Evolutionary conservation across 2,888 invertebrate genomes (phyloP), one percentile per base, ranked within the genome.

Genomic region (Petrolisthes cinctipes): DNA sequence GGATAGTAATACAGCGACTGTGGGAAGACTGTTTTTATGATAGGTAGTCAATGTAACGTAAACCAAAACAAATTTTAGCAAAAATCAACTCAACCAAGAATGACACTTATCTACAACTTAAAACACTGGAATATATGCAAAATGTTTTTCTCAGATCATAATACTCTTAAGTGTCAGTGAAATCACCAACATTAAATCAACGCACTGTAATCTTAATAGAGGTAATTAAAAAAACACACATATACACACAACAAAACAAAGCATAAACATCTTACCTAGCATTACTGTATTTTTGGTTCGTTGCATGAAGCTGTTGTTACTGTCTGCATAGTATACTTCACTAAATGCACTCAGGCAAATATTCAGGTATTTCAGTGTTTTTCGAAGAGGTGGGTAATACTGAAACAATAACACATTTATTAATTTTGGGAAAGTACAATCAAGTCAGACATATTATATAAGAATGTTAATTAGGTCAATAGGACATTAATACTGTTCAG

Each of bases 301-400:
- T 71, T 85, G 80, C 80, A 86, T 86, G 76, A 90, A 82, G 76
- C 81, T 86, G 76, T 76, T 81, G 61, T 57, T 82, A 23, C 90
- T 89, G 57, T 89, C 90, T 71, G 85, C 89, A 83, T 90, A 90
- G 57, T 90, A 90, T 0, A 89, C 86, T 76, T 90, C 89, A 86
- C 90, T 90, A 71, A 89, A 90, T 51, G 90, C 90, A 86, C 89
- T 85, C 83, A 90, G 85, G 61, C 89, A 87, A 14, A 90, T 89
- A 51, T 86, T 87, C 76, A 90, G 82, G 51, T 89, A 87, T n/a
- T 90, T 89, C 78, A 90, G 57, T 14, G 87, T 90, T 73, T 89
- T 90, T 17, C 80, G 85, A 51, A 90, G 86, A 11, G 89, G 85
- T 23, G 82, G 83, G 54, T 85, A 85, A 73, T 90, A 90, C 90